Percentiles rank a stretch among this genome's conserved stretches.
These are phyloP conservation scores for Mungos mungo DNA, from an alignment of 2,113 vertebrate genomes.

Conservation along the genomic window DNA sequence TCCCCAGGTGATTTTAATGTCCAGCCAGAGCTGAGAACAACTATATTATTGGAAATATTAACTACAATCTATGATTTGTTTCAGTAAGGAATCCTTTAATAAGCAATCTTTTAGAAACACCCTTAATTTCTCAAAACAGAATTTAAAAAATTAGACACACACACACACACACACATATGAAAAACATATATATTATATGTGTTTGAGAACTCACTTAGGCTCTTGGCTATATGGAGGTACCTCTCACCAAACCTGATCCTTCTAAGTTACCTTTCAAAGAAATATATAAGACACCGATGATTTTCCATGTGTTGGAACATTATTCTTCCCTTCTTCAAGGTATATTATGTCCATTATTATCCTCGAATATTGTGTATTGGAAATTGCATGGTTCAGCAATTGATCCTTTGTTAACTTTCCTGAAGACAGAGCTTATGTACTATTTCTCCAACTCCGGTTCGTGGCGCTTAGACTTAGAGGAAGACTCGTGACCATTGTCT, in stretches of 20 bases:
- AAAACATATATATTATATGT: background rate
- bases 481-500: background rate
- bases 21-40: slow-evolving; percentile 47
- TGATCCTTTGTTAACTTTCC: slow-evolving; percentile 24
- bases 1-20: slow-evolving; percentile 49
- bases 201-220: background rate
- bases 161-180: background rate
- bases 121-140: slow-evolving; percentile 21
- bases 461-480: slow-evolving; percentile 16
- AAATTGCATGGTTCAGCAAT: slow-evolving; percentile 22
- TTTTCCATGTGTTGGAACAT: background rate
- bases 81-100: slow-evolving; percentile 42
- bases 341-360: slow-evolving; percentile 7
- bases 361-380: background rate
- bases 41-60: slow-evolving; percentile 62
- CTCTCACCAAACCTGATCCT: background rate
- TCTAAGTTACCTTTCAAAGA: slow-evolving; percentile 23
- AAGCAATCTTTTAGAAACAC: slow-evolving; percentile 41
- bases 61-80: slow-evolving; percentile 54
- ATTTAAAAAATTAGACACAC: background rate
- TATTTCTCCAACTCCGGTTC: background rate
- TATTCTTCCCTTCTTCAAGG: slow-evolving; percentile 6
- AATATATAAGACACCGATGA: background rate
- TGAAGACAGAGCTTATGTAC: background rate
- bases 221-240: background rate